Evolutionary conservation across 1,140 invertebrate genomes (phyloP).

Genomic region (Archivesica marissinica): DNA sequence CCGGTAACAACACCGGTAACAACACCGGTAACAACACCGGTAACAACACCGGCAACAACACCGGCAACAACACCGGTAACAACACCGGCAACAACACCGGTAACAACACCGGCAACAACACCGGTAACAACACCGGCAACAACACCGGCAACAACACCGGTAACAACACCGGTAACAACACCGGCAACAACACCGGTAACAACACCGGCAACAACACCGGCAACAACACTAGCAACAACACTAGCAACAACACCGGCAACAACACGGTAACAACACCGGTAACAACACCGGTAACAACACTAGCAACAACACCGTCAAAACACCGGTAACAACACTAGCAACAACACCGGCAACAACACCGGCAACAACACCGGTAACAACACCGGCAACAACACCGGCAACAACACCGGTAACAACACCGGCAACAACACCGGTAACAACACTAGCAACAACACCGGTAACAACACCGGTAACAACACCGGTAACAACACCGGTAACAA

Average conservation of each 20-base stretch:
- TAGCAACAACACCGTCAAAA: not conserved
- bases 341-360: not conserved
- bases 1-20: slow-evolving; percentile 1
- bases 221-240: too few species aligned
- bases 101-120: slow-evolving; percentile 1
- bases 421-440: not conserved
- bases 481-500: not conserved
- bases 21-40: slow-evolving; percentile 1
- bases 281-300: not conserved
- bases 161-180: slow-evolving; percentile 1
- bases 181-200: slow-evolving; percentile 1
- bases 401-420: slow-evolving; percentile 1
- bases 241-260: not conserved
- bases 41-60: slow-evolving; percentile 1
- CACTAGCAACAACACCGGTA: not conserved
- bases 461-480: not conserved
- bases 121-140: slow-evolving; percentile 1
- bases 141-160: slow-evolving; percentile 1
- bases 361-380: slow-evolving; percentile 1
- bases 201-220: slow-evolving; percentile 1
- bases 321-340: not conserved
- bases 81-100: slow-evolving; percentile 1
- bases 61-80: slow-evolving; percentile 1
- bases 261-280: not conserved
- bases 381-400: slow-evolving; percentile 1